Base-by-base conservation (phyloP, 2,113 vertebrate species). In the Morone chrysops region DNA sequence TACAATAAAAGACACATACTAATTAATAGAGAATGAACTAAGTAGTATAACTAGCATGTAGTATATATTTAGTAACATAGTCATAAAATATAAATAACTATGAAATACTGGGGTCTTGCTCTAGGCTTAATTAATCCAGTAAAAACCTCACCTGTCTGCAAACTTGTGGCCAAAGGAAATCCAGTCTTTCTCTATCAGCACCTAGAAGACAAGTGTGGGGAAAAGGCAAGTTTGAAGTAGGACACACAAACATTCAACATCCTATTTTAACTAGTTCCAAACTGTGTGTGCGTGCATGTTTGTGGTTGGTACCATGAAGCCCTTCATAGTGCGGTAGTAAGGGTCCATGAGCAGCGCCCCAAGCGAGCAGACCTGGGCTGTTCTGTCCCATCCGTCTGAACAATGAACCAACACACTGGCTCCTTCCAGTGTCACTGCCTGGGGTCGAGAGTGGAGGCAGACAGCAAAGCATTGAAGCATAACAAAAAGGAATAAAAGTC, bases 111-210 rank as follows among this genome's bases (percentile, higher is more conserved):
- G 45, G 45, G 45, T 47, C 13, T 4, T 47, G 45, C 40, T 14
- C 3, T 2, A 10, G 7, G 36, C 16, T 36, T n/a, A 12, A 38
- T 5, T 25, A 11, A 67, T 68, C 63, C 16, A 38, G 61, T 17
- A 60, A n/a, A 69, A 69, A 62, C 90, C 82, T 75, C 89, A 99
- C 98, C 98, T 97, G 93, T 99, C 98, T 81, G 97, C 96, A 96
- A 98, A 99, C 89, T 99, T 99, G 93, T 99, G 98, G 48, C 98
- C 98, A 90, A 99, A 99, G 16, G 98, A 97, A 91, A 99, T 98
- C 98, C 98, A 99, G 89, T 99, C 98, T 92, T 99, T 99, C 92
- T 99, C 97, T 84, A 99, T 97, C 92, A 99, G 96, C 75, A 99
- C 97, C 98, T 99, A 76, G 47, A 86, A 17, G 68, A 82, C 78